A percentile compares a stretch with the other conserved stretches of the same genome.
Conservation (phyloP, 2,797 vertebrate species). For the Poecilia velifera region DNA sequence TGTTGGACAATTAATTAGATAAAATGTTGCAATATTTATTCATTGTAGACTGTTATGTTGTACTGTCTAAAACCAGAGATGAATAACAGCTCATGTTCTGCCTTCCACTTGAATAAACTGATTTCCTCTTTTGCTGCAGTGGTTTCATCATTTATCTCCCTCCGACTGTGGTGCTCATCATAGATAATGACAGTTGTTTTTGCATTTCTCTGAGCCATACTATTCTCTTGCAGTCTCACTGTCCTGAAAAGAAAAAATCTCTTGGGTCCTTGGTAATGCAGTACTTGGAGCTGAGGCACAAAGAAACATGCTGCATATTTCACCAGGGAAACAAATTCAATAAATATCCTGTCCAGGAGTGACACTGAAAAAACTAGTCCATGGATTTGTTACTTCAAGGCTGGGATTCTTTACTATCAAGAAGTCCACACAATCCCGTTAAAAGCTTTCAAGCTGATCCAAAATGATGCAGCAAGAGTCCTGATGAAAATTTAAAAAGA, state of each 20-base stretch:
- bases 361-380: too few relatives aligned
- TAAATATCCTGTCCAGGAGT: neutral
- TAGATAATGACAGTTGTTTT: conserved; percentile 30
- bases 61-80: conserved; percentile 26
- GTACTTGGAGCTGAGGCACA: conserved; percentile 7
- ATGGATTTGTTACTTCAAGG: too few relatives aligned
- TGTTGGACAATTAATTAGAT: neutral
- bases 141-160: conserved; percentile 41
- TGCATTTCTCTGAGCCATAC: conserved; percentile 17
- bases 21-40: neutral
- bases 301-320: neutral
- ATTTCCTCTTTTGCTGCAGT: conserved; percentile 11
- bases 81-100: conserved; percentile 44
- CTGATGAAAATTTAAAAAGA: too few relatives aligned
- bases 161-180: conserved; percentile 12
- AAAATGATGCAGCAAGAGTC: too few relatives aligned
- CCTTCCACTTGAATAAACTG: conserved; percentile 31
- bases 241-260: neutral
- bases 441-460: too few relatives aligned
- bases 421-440: too few relatives aligned
- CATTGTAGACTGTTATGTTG: conserved; percentile 6
- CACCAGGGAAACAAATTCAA: neutral
- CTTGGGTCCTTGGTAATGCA: neutral
- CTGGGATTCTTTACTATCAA: too few relatives aligned
- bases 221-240: neutral